Conservation (phyloP, 2,888 invertebrate species). For the Apamea monoglypha region DNA sequence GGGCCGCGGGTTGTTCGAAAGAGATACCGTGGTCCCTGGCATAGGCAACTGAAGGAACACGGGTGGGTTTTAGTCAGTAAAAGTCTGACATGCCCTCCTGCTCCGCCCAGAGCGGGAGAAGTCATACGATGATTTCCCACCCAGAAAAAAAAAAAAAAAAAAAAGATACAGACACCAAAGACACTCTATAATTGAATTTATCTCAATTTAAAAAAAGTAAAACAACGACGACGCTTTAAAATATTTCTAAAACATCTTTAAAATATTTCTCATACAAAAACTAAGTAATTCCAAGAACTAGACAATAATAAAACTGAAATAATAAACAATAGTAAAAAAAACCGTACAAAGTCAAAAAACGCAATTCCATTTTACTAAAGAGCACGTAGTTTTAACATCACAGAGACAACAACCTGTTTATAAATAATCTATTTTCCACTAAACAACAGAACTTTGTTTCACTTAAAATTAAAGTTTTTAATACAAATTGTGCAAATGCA, state of each 20-base stretch:
- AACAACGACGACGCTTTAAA: neutral
- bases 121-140: no score
- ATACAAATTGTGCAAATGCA: conserved; percentile 19
- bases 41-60: no score
- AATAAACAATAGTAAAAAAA: neutral
- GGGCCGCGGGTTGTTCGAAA: no score
- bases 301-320: neutral
- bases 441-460: neutral
- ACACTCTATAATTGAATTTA: neutral
- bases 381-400: neutral
- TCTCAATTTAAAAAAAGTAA: no score
- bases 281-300: conserved; percentile 7
- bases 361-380: neutral
- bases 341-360: conserved; percentile 5
- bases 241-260: neutral
- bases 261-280: neutral
- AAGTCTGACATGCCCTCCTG: no score
- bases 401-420: neutral
- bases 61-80: no score
- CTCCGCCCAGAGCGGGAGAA: no score
- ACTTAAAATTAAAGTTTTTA: conserved; percentile 10
- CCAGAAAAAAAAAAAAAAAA: no score
- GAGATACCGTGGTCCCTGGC: no score
- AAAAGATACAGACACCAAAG: neutral
- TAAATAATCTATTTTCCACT: neutral